These are phyloP conservation scores for Epistrophella euchroma DNA, from an alignment of 2,888 invertebrate genomes.

Conservation along the genomic window DNA sequence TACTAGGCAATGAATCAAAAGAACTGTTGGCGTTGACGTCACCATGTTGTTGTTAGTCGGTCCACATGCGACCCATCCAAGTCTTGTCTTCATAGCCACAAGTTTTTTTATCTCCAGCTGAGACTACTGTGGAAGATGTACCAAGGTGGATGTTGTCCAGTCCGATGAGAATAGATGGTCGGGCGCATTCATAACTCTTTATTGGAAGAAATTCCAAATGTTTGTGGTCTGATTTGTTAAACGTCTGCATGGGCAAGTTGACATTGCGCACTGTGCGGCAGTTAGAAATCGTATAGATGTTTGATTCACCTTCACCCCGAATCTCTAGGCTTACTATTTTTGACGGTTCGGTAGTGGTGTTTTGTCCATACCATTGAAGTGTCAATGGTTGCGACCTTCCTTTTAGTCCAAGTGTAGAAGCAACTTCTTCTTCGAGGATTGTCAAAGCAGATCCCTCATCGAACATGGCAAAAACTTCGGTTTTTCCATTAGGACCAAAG, in stretches of 20 bases:
- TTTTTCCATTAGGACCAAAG: background rate
- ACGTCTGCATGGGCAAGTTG: background rate
- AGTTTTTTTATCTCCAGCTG: conserved; percentile 3
- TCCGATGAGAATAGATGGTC: background rate
- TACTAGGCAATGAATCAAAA: background rate
- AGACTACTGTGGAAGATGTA: conserved; percentile 6
- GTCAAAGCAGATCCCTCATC: background rate
- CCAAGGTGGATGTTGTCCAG: no score
- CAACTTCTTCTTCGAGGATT: background rate
- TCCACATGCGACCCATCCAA: conserved; percentile 3
- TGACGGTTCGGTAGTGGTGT: background rate
- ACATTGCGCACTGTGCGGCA: background rate
- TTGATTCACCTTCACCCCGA: background rate
- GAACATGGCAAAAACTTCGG: conserved; percentile 1
- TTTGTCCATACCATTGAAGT: background rate
- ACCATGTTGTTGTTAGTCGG: no score
- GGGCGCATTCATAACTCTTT: background rate
- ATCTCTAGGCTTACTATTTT: background rate
- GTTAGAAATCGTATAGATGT: background rate
- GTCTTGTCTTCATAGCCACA: conserved; percentile 21
- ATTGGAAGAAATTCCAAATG: background rate
- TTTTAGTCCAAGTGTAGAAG: no score
- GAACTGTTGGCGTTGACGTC: background rate
- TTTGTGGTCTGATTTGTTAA: background rate
- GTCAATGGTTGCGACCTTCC: no score